Conservation (phyloP, 1,140 invertebrate species). For the Magallana angulata region DNA sequence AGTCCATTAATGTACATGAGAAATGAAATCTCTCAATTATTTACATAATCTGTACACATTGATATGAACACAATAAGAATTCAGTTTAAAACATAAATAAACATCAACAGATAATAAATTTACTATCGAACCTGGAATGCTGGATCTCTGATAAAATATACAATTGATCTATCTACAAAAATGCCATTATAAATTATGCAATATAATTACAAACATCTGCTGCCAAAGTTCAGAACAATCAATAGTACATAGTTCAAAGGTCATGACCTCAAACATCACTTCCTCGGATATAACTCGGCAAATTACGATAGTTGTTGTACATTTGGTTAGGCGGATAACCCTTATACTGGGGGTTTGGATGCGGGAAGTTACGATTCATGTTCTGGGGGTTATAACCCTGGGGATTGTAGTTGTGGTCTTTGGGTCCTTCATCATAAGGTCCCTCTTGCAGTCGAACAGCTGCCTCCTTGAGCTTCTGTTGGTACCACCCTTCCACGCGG, state of each 20-base stretch:
- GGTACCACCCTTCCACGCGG: conserved; percentile 73
- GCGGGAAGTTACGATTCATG: not conserved
- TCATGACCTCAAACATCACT: conserved; percentile 69
- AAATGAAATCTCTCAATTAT: not conserved
- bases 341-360: conserved; percentile 33
- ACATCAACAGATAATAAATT: not conserved
- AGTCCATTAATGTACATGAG: not conserved
- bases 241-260: not conserved
- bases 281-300: conserved; percentile 61
- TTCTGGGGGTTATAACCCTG: conserved; percentile 1
- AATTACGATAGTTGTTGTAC: conserved; percentile 59
- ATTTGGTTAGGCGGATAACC: conserved; percentile 41
- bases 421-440: conserved; percentile 49
- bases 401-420: conserved; percentile 19
- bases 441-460: conserved; percentile 63
- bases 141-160: not conserved
- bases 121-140: not conserved
- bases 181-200: conserved; percentile 35
- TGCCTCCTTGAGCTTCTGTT: conserved; percentile 70
- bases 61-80: conserved; percentile 19
- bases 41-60: not conserved
- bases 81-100: conserved; percentile 2
- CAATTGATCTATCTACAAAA: conserved; percentile 2
- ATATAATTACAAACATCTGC: not conserved
- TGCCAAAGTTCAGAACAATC: conserved; percentile 10